Evolutionary conservation across 1,140 invertebrate genomes (phyloP).

Genomic region (Lethocerus indicus): DNA sequence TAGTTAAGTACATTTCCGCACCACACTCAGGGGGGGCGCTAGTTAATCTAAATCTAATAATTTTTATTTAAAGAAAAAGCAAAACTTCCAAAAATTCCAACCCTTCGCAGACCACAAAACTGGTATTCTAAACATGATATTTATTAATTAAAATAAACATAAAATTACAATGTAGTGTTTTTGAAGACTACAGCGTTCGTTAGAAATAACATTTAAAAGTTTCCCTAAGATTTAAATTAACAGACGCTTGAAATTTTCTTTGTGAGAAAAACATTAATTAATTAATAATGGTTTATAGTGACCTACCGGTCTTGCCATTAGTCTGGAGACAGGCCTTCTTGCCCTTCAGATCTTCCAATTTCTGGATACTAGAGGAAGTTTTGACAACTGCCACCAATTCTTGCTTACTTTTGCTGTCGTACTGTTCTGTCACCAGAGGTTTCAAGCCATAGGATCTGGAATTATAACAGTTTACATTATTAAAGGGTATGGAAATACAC

Average conservation of each 20-base stretch:
- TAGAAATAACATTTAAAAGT: neutral
- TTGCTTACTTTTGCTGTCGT: slow-evolving; percentile 25
- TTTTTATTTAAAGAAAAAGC: no score
- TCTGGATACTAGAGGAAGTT: slow-evolving; percentile 24
- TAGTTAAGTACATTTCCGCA: no score
- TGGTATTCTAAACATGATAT: neutral
- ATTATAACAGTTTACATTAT: no score
- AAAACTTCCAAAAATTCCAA: no score
- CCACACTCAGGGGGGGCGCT: no score
- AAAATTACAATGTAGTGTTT: neutral
- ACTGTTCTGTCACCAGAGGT: slow-evolving; percentile 33
- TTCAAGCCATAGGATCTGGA: slow-evolving; percentile 23
- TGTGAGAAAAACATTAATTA: neutral
- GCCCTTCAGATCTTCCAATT: slow-evolving; percentile 27
- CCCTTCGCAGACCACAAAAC: no score
- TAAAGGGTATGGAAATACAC: no score
- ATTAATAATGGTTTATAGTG: neutral
- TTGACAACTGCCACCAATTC: slow-evolving; percentile 40
- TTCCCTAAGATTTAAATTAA: neutral
- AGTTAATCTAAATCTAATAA: no score
- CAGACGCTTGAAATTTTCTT: neutral
- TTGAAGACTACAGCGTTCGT: neutral
- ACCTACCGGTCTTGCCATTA: slow-evolving; percentile 21
- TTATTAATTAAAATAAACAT: neutral
- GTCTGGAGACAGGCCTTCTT: slow-evolving; percentile 34